A percentile compares a stretch with the other conserved stretches of the same genome.
These are phyloP conservation scores for Pionites leucogaster DNA, from an alignment of 2,113 vertebrate genomes.

Conservation along the genomic window DNA sequence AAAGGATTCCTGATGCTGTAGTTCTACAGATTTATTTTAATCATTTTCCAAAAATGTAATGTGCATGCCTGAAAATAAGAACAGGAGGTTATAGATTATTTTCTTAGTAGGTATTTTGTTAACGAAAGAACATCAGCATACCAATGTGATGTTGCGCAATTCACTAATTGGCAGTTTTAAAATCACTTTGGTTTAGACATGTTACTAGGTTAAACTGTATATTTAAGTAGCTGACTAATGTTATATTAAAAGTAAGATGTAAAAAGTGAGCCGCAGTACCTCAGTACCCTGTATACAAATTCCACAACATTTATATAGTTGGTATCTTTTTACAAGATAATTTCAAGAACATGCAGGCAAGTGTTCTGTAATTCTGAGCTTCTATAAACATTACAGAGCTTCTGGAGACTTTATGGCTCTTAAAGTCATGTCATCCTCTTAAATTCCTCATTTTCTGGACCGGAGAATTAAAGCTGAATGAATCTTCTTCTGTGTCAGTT, in stretches of 20 bases:
- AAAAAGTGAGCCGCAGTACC: neutral
- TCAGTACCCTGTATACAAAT: neutral
- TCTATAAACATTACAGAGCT: neutral
- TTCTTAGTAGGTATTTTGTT: neutral
- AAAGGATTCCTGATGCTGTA: neutral
- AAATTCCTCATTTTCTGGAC: constrained; percentile 8
- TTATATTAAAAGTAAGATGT: neutral
- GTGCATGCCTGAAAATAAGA: neutral
- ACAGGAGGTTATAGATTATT: neutral
- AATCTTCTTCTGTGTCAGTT: constrained; percentile 87
- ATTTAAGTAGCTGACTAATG: neutral
- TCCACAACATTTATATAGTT: neutral
- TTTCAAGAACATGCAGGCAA: neutral
- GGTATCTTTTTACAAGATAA: neutral
- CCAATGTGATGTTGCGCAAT: neutral
- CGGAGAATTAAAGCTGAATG: constrained; percentile 65
- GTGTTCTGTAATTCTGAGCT: neutral
- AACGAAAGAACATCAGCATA: neutral
- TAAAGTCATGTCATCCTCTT: neutral
- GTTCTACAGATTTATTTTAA: neutral
- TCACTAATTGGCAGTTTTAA: neutral
- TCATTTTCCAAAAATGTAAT: neutral
- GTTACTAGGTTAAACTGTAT: neutral
- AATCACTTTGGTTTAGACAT: neutral
- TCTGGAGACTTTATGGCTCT: neutral